Base-by-base conservation (phyloP, 2,888 invertebrate genomes). In the Cerastis leucographa region DNA sequence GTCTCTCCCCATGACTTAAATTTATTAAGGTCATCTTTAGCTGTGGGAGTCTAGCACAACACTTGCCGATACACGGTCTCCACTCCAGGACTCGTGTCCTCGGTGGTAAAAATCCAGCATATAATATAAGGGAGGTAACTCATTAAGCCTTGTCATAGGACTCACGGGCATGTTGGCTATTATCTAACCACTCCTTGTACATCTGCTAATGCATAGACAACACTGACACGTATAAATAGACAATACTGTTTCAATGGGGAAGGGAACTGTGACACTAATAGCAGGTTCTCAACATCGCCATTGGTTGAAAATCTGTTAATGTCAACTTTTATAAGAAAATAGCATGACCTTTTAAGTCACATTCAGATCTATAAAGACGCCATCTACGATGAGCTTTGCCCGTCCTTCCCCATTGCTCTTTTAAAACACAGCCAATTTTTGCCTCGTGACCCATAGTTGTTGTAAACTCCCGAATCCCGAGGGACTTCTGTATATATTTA, bases 401-500 rank as follows among this genome's bases (percentile, higher is more conserved):
- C 35, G 35, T 35, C 35, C 35, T 35, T 35, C 35, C 35, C 35
- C 35, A 35, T 35, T 8, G 1, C 8, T 25, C 8, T n/a, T 7
- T 49, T 51, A 59, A 42, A 68, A 44, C n/a, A 19, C 19, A 42
- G 42, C 46, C 46, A 59, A 76, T n/a, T 29, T 29, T 42, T 61
- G 42, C 17, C 25, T 29, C 46, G 17, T 49, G 25, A 22, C 9
- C 35, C 42, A 1, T 42, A 7, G 7, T 11, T 59, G 22, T 73
- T 19, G 17, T 3, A 9, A 46, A 4, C 0, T 62, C 11, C 9
- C 14, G 29, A 49, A 8, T 62, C 11, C 9, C 14, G 29, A 49
- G 11, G 29, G 14, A 22, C 59, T 84, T 84, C 84, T 84, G 83
- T 2, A 2, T 59, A 1, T 62, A 56, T 25, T 61, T 73, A 22